phyloP scores from a whole-genome alignment of 92 coral and sea anemone genomes.

The Phenganax subtilis region DNA sequence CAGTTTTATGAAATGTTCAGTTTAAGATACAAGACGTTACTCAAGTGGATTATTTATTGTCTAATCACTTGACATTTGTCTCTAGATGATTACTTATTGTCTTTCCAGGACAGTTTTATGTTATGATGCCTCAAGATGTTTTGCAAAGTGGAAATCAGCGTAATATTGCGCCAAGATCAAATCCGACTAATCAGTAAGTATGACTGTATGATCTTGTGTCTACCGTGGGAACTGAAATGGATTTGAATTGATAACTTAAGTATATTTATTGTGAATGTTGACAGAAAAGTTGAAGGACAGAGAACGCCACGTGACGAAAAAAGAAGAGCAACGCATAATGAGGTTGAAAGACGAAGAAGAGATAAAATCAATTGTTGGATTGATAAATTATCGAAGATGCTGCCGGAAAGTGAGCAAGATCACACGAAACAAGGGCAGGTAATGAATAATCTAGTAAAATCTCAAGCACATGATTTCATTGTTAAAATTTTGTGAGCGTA shows the following conservation, averaged over 20 bases:
- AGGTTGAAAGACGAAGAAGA: slow-evolving; percentile 96
- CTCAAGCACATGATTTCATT: background rate
- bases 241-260: background rate
- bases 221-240: background rate
- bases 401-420: slow-evolving; percentile 88
- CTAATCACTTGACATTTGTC: slow-evolving; percentile 1
- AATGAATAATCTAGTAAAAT: background rate
- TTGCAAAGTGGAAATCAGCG: slow-evolving; percentile 92
- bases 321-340: slow-evolving; percentile 94
- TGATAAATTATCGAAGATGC: slow-evolving; percentile 80
- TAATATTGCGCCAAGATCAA: slow-evolving; percentile 85
- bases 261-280: slow-evolving; percentile 25
- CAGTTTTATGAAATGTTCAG: too few species aligned
- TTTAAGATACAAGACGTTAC: too few species aligned
- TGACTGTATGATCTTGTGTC: background rate
- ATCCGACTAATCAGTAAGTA: slow-evolving; percentile 64
- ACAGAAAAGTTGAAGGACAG: slow-evolving; percentile 90
- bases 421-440: slow-evolving; percentile 97
- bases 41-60: too few species aligned
- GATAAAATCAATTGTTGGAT: slow-evolving; percentile 93
- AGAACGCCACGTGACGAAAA: slow-evolving; percentile 88
- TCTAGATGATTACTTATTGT: slow-evolving; percentile 1
- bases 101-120: slow-evolving; percentile 83
- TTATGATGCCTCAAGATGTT: slow-evolving; percentile 99
- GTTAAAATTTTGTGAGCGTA: background rate